phyloP scores from a whole-genome alignment of 2,888 invertebrate species.

The Noctua comes region DNA sequence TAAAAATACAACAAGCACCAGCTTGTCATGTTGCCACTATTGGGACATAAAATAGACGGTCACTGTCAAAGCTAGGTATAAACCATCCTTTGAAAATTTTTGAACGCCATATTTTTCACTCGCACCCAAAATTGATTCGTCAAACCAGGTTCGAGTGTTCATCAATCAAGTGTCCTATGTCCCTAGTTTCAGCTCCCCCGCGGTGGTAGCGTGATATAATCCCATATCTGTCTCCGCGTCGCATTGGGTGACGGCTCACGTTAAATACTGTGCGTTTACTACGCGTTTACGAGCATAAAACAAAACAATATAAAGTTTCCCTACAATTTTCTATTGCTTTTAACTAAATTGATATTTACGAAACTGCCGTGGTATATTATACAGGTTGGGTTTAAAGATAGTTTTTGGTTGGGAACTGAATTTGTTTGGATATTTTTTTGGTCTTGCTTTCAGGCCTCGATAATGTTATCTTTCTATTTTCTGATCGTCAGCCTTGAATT shows the following conservation, averaged over 20 bases:
- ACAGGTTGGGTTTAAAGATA: slow-evolving; percentile 1
- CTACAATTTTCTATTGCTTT: slow-evolving; percentile 62
- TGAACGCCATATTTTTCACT: background rate
- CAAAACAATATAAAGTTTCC: slow-evolving; percentile 70
- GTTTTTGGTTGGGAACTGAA: background rate
- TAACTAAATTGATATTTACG: slow-evolving; percentile 65
- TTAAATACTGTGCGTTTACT: slow-evolving; percentile 72
- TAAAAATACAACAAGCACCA: background rate
- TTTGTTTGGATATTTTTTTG: background rate
- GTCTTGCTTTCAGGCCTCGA: background rate
- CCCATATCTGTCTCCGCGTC: slow-evolving; percentile 82
- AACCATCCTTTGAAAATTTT: background rate
- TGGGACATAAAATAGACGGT: background rate
- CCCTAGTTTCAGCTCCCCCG: slow-evolving; percentile 42
- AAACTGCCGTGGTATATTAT: slow-evolving; percentile 24
- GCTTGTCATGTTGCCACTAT: background rate
- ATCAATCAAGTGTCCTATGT: slow-evolving; percentile 51
- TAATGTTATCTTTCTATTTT: background rate
- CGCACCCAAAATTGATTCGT: slow-evolving; percentile 33
- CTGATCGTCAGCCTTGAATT: background rate
- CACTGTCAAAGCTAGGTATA: background rate
- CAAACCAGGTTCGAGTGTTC: slow-evolving; percentile 35
- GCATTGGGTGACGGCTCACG: slow-evolving; percentile 72
- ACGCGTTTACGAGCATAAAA: slow-evolving; percentile 70
- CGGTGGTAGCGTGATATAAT: slow-evolving; percentile 77